Evolutionary conservation across 2,797 vertebrate species (phyloP).

Genomic region (Anguilla anguilla): DNA sequence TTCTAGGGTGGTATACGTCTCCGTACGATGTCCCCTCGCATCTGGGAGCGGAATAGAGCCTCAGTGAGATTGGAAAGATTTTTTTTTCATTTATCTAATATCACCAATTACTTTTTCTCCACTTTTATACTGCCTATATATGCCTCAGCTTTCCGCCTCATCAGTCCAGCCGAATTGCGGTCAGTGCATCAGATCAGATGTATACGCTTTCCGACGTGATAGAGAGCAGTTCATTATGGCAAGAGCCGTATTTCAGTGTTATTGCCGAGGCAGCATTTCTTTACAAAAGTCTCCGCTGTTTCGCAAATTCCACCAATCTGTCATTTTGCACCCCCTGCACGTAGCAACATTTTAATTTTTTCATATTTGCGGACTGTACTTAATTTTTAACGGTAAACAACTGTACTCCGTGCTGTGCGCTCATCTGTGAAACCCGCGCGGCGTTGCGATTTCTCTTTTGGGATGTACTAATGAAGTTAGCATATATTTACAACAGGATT

Average conservation of each 20-base stretch:
- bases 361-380: slow-evolving; percentile 43
- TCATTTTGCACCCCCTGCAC: slow-evolving; percentile 47
- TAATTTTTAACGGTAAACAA: slow-evolving; percentile 55
- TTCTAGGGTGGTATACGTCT: slow-evolving; percentile 59
- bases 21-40: slow-evolving; percentile 28
- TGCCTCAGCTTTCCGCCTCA: slow-evolving; percentile 55
- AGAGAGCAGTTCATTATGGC: slow-evolving; percentile 38
- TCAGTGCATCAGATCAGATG: slow-evolving; percentile 56
- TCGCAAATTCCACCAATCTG: slow-evolving; percentile 39
- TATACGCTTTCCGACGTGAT: slow-evolving; percentile 51
- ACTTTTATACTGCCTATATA: slow-evolving; percentile 33
- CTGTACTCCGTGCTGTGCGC: slow-evolving; percentile 39
- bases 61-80: slow-evolving; percentile 54
- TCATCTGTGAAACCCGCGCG: not conserved
- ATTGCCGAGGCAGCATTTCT: slow-evolving; percentile 43
- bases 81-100: slow-evolving; percentile 45
- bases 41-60: slow-evolving; percentile 30
- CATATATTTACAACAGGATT: not conserved
- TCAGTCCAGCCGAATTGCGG: slow-evolving; percentile 51
- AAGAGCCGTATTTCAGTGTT: slow-evolving; percentile 41
- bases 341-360: slow-evolving; percentile 45
- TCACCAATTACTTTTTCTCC: slow-evolving; percentile 33
- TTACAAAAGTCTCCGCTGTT: slow-evolving; percentile 36
- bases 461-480: slow-evolving; percentile 3
- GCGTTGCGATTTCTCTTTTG: slow-evolving; percentile 34